A percentile compares a stretch with the other conserved stretches of the same genome.
These are phyloP conservation scores for Paragorgia papillata DNA, from an alignment of 92 coral and sea anemone species.

Conservation along the genomic window DNA sequence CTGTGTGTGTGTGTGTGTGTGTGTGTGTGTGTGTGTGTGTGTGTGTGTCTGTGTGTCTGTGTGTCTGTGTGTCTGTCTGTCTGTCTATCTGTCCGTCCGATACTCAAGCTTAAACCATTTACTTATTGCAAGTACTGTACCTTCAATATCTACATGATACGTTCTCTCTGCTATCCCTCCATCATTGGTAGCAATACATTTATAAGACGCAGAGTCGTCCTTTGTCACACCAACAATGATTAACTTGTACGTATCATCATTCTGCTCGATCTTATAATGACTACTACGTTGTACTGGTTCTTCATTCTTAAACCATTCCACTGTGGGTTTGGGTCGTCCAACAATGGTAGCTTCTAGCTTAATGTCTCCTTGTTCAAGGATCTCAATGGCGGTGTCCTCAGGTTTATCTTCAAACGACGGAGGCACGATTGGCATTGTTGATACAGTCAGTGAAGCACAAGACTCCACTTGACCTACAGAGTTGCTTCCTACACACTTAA, in stretches of 20 bases:
- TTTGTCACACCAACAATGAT: constrained; percentile 72
- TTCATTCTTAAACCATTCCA: constrained; percentile 80
- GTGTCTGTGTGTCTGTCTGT: neutral
- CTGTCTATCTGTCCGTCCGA: neutral
- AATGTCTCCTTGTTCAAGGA: constrained; percentile 78
- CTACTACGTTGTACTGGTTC: constrained; percentile 55
- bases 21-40: neutral
- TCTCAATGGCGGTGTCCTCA: constrained; percentile 58
- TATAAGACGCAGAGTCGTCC: constrained; percentile 77
- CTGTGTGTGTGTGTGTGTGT: neutral
- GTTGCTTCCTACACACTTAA: constrained; percentile 76
- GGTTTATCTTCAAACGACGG: constrained; percentile 74
- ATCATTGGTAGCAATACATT: constrained; percentile 74
- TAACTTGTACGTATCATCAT: constrained; percentile 68
- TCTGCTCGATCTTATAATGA: constrained; percentile 62
- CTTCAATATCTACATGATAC: constrained; percentile 79
- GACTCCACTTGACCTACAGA: constrained; percentile 81
- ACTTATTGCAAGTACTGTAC: constrained; percentile 11
- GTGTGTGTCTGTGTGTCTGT: neutral
- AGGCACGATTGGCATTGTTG: constrained; percentile 58
- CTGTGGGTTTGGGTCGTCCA: constrained; percentile 64
- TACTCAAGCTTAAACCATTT: neutral
- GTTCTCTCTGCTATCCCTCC: constrained; percentile 74
- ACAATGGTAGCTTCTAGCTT: constrained; percentile 73
- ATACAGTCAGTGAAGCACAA: constrained; percentile 72